These are phyloP conservation scores for Carduelis carduelis DNA, from an alignment of 2,797 vertebrate genomes.

Conservation along the genomic window DNA sequence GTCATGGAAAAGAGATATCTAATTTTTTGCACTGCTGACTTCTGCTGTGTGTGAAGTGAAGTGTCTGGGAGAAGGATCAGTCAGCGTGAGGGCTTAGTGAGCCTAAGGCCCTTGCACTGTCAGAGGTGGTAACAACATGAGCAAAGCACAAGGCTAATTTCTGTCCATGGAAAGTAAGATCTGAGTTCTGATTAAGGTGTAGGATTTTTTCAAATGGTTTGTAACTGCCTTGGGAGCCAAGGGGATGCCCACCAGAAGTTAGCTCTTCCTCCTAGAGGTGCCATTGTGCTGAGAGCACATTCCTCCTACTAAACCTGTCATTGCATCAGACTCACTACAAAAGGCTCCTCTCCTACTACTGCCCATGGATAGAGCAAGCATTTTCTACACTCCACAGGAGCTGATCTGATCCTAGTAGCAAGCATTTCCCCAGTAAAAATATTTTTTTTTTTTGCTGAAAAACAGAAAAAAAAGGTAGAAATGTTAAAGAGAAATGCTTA, in stretches of 20 bases:
- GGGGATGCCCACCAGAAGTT: not conserved
- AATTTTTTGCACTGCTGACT: not conserved
- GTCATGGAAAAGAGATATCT: not conserved
- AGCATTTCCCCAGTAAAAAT: not conserved
- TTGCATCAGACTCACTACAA: not conserved
- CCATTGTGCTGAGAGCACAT: not conserved
- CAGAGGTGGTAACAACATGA: not conserved
- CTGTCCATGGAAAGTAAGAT: not conserved
- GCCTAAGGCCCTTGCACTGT: not conserved
- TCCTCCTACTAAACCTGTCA: not conserved
- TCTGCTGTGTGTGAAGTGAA: not conserved
- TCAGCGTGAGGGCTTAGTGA: not conserved
- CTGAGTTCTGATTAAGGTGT: not conserved
- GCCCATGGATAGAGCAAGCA: not conserved
- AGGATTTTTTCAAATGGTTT: not conserved
- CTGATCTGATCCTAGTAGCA: not conserved
- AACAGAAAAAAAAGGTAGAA: not conserved
- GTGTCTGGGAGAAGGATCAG: not conserved
- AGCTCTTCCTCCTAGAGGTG: not conserved
- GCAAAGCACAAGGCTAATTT: not conserved
- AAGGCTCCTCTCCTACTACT: not conserved
- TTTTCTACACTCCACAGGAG: not conserved
- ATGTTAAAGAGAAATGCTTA: not conserved
- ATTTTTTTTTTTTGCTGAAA: not conserved
- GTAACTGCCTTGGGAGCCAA: not conserved